phyloP scores from a whole-genome alignment of 2,797 vertebrate genomes.

The Carcharodon carcharias region DNA sequence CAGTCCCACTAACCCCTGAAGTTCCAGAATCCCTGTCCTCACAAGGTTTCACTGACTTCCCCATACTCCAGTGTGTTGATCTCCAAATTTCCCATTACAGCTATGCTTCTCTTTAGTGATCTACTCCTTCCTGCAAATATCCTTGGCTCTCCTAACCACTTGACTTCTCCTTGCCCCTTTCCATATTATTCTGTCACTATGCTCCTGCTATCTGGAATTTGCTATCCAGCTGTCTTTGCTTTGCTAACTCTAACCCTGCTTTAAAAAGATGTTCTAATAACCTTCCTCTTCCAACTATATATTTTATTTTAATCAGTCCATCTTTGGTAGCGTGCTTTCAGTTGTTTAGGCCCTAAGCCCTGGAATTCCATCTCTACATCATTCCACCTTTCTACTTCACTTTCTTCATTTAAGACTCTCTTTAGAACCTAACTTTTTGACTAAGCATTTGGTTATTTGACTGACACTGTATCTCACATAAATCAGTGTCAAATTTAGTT shows the following conservation, averaged over 20 bases:
- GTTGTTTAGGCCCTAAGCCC: too few relatives aligned
- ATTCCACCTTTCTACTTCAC: too few relatives aligned
- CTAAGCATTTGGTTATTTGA: background rate
- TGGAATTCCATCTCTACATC: too few relatives aligned
- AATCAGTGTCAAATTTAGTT: too few relatives aligned
- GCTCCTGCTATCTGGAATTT: background rate
- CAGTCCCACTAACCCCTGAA: background rate
- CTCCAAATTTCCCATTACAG: background rate
- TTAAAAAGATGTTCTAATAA: background rate
- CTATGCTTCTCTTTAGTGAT: background rate
- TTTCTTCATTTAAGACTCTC: too few relatives aligned
- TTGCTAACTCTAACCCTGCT: background rate
- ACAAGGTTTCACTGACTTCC: background rate
- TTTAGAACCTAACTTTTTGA: too few relatives aligned
- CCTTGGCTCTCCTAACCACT: background rate
- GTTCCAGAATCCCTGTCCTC: background rate
- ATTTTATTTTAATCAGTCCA: background rate
- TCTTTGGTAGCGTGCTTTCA: too few relatives aligned
- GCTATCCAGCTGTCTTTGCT: background rate
- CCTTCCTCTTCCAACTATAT: background rate
- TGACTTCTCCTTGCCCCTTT: background rate
- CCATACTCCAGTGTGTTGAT: background rate
- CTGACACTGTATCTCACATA: too few relatives aligned
- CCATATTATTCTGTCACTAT: too few relatives aligned
- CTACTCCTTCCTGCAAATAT: background rate